phyloP scores from a whole-genome alignment of 2,113 vertebrate genomes.

The Cavia porcellus region DNA sequence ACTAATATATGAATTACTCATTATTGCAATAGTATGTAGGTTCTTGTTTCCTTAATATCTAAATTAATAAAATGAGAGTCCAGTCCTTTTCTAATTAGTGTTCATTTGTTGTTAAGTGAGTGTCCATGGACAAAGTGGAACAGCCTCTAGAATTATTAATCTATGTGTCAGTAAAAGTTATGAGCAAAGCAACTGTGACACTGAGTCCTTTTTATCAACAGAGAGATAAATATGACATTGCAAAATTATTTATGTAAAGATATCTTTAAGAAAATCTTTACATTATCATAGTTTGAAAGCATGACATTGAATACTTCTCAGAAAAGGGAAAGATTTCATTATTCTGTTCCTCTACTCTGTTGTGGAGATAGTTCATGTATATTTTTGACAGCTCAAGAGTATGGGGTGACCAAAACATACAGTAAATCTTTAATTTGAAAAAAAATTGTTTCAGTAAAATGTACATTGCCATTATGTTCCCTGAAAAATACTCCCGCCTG shows the following conservation, averaged over 20 bases:
- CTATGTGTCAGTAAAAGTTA: background rate
- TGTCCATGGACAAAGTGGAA: background rate
- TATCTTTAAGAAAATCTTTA: background rate
- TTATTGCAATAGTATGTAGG: background rate
- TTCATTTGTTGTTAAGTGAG: background rate
- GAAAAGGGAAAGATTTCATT: background rate
- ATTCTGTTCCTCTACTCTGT: background rate
- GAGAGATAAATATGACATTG: background rate
- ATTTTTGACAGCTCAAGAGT: background rate
- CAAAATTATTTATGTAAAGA: background rate
- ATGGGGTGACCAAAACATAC: background rate
- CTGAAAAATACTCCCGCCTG: background rate
- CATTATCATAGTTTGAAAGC: background rate
- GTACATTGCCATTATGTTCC: background rate
- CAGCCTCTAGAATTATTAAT: background rate
- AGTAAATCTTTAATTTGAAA: background rate
- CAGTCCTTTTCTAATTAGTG: background rate
- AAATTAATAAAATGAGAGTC: slow-evolving; percentile 33
- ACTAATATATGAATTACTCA: slow-evolving; percentile 22
- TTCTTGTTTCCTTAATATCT: background rate
- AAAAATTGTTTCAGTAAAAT: background rate
- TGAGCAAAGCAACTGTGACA: background rate
- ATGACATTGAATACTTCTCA: background rate
- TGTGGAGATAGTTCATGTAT: accelerated
- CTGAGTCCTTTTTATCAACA: background rate